Conservation (phyloP, 2,797 vertebrate genomes). For the Falco concolor region DNA sequence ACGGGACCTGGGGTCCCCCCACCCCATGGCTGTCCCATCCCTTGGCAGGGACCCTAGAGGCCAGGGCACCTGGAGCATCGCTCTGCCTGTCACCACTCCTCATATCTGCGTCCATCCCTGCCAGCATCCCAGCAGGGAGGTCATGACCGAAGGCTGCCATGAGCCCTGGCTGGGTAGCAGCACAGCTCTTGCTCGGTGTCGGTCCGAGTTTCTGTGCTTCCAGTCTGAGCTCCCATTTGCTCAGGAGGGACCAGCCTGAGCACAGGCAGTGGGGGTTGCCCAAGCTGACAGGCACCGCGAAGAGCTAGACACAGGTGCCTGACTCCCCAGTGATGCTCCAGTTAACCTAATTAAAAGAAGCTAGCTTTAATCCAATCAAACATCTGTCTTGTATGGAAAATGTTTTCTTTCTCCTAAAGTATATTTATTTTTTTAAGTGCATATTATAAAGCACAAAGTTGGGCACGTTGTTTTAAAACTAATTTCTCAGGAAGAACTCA, state of each 20-base stretch:
- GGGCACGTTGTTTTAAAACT: neutral
- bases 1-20: neutral
- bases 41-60: neutral
- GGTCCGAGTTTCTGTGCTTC: accelerated
- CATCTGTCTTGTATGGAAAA: accelerated
- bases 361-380: neutral
- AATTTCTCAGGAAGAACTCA: neutral
- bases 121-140: neutral
- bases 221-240: neutral
- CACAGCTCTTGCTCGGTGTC: neutral
- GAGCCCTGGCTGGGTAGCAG: neutral
- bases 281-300: accelerated
- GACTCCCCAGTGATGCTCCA: neutral
- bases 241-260: neutral
- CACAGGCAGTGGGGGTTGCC: neutral
- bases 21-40: neutral
- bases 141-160: neutral
- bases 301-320: neutral
- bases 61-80: accelerated
- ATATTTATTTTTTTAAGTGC: neutral
- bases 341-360: neutral
- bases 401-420: neutral
- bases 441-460: neutral
- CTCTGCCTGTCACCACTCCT: accelerated
- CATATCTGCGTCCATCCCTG: accelerated